Base-by-base conservation (phyloP, 2,797 vertebrate genomes). In the Peromyscus eremicus region DNA sequence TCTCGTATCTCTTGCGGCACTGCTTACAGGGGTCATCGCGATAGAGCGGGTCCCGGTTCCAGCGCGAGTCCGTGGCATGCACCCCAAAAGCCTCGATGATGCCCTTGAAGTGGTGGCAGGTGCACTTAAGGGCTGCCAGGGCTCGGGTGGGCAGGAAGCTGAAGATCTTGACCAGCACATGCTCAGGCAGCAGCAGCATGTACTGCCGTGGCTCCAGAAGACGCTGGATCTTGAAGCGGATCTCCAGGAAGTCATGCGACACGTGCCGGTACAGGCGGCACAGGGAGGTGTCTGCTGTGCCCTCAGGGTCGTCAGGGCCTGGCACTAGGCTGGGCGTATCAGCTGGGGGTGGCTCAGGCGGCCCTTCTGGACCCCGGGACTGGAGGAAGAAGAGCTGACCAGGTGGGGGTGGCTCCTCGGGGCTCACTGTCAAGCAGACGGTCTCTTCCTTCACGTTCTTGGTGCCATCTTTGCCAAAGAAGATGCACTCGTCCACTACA, bases 21-120 rank as follows among this genome's bases (percentile, higher is more conserved):
- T 99, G 99, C 98, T 99, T 99, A 98, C 99, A 99, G 76, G 99
- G 99, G 97, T 99, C 99, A 1, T 99, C 99, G 0, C 99, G 99
- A 97, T 99, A 99, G 0, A 99, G 98, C 0, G 99, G 99, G 98
- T 99, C 99, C 8, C 99, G 99, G 98, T 99, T 99, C 99, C 99
- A 99, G 57, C 99, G 99, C 0, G 99, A 99, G 75, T 99, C 99
- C 19, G 99, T 99, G 16, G 99, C 99, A 2, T 98, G 99, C 88
- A 99, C 99, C 0, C 99, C 99, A 0, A 99, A 99, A 0, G 99
- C 99, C 98, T 99, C 99, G 0, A 99, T 99, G 97, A 99, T 95
- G 60, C 97, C 98, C 85, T 99, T 99, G 98, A 99, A 99, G 97
- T 99, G 99, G 98, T 99, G 99, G 95, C 99, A 99, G 93, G 99